Percentiles rank a stretch among this genome's conserved stretches.
These are phyloP conservation scores for Hippopotamyrus pictus DNA, from an alignment of 2,797 vertebrate genomes.

Conservation along the genomic window DNA sequence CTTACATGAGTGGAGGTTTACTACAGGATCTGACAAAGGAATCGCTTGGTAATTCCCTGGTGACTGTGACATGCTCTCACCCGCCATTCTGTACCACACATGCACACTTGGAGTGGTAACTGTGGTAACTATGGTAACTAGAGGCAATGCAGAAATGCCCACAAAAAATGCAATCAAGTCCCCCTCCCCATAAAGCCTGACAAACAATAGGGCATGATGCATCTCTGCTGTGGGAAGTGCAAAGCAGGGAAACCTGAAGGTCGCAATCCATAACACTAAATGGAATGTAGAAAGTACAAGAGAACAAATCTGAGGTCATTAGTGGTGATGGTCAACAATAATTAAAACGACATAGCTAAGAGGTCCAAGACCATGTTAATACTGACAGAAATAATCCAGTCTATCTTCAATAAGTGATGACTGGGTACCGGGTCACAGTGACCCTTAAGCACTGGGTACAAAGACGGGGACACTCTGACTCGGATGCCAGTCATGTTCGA, in stretches of 20 bases:
- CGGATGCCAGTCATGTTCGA: not conserved
- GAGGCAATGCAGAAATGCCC: slow-evolving; percentile 33
- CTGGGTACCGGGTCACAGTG: not conserved
- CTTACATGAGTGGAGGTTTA: not conserved
- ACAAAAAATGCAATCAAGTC: slow-evolving; percentile 39
- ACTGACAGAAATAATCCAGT: not conserved
- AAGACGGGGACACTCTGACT: not conserved
- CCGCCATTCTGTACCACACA: slow-evolving; percentile 13
- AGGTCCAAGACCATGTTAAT: not conserved
- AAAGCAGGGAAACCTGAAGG: not conserved
- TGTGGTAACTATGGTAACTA: slow-evolving; percentile 43
- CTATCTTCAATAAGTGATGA: not conserved
- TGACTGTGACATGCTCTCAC: slow-evolving; percentile 12
- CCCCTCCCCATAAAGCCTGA: slow-evolving; percentile 21
- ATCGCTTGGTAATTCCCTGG: slow-evolving; percentile 17
- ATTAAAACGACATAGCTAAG: not conserved
- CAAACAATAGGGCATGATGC: slow-evolving; percentile 23
- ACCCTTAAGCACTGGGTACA: not conserved
- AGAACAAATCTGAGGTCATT: not conserved
- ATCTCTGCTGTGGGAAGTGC: slow-evolving; percentile 24
- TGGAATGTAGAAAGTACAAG: not conserved
- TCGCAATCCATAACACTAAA: not conserved
- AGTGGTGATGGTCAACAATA: not conserved
- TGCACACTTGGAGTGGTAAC: slow-evolving; percentile 33
- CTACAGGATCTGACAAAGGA: slow-evolving; percentile 1